These are phyloP conservation scores for Xiphorhynchus elegans DNA, from an alignment of 2,113 vertebrate genomes.

Conservation along the genomic window DNA sequence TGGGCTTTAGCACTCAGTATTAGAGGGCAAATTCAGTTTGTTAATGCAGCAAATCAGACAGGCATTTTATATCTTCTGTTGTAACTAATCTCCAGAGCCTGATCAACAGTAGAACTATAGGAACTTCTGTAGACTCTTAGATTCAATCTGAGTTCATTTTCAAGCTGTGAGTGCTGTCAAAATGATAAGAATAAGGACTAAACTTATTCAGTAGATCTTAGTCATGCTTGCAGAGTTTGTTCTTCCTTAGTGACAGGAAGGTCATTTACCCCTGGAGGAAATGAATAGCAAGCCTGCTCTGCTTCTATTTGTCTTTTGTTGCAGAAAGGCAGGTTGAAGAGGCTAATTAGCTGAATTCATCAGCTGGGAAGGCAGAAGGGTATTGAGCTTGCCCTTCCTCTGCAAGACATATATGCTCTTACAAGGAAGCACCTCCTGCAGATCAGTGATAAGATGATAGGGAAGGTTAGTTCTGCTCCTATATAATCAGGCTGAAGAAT, in stretches of 20 bases:
- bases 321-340: slow-evolving; percentile 36
- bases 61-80: not conserved
- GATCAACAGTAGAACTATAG: not conserved
- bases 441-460: not conserved
- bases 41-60: not conserved
- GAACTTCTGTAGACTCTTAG: not conserved
- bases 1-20: not conserved
- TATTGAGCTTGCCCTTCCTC: not conserved
- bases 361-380: not conserved
- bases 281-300: slow-evolving; percentile 5
- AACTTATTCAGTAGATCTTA: slow-evolving; percentile 31
- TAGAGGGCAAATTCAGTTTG: not conserved
- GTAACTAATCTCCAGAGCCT: not conserved
- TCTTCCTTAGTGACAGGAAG: slow-evolving; percentile 44
- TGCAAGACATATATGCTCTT: not conserved
- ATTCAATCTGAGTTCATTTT: slow-evolving; percentile 20
- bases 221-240: slow-evolving; percentile 20
- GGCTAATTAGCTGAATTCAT: slow-evolving; percentile 54
- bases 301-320: slow-evolving; percentile 31
- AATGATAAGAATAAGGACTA: slow-evolving; percentile 13
- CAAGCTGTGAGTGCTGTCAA: slow-evolving; percentile 32
- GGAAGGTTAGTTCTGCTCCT: not conserved
- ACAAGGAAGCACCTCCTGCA: slow-evolving; percentile 27
- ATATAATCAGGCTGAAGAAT: not conserved
- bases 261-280: slow-evolving; percentile 52